phyloP scores from a whole-genome alignment of 2,113 vertebrate genomes.

The Potamarius usumacintae region DNA sequence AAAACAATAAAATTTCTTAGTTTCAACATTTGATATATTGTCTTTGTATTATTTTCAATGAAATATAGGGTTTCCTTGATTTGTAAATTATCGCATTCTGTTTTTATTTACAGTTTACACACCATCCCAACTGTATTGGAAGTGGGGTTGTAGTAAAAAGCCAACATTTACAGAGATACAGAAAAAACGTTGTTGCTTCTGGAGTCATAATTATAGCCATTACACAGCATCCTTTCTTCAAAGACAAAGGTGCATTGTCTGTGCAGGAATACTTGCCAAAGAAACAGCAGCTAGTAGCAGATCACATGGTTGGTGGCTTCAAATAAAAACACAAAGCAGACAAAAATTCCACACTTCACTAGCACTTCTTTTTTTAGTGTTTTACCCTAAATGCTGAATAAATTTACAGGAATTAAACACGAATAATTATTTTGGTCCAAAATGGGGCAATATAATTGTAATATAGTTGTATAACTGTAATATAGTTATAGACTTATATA shows the following conservation, averaged over 20 bases:
- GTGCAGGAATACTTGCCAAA: slow-evolving; percentile 56
- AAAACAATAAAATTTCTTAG: too few species aligned
- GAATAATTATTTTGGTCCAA: not conserved
- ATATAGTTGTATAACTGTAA: not conserved
- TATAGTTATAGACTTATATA: not conserved
- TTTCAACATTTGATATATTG: too few species aligned
- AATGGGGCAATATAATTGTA: not conserved
- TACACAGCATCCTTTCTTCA: slow-evolving; percentile 65
- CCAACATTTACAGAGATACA: slow-evolving; percentile 58
- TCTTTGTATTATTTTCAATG: too few species aligned
- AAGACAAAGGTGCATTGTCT: slow-evolving; percentile 72
- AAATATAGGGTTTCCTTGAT: too few species aligned
- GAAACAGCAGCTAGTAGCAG: slow-evolving; percentile 41
- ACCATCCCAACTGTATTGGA: too few species aligned
- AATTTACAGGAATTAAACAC: not conserved
- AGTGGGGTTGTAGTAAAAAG: slow-evolving; percentile 11
- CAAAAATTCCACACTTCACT: slow-evolving; percentile 3
- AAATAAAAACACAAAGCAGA: slow-evolving; percentile 20
- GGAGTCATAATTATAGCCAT: slow-evolving; percentile 61
- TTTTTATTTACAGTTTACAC: too few species aligned
- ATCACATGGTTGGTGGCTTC: slow-evolving; percentile 63
- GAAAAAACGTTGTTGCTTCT: slow-evolving; percentile 43
- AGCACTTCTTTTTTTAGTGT: not conserved
- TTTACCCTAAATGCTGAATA: not conserved
- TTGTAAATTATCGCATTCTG: too few species aligned